These are phyloP conservation scores for Abramis brama DNA, from an alignment of 2,113 vertebrate species.

Conservation along the genomic window DNA sequence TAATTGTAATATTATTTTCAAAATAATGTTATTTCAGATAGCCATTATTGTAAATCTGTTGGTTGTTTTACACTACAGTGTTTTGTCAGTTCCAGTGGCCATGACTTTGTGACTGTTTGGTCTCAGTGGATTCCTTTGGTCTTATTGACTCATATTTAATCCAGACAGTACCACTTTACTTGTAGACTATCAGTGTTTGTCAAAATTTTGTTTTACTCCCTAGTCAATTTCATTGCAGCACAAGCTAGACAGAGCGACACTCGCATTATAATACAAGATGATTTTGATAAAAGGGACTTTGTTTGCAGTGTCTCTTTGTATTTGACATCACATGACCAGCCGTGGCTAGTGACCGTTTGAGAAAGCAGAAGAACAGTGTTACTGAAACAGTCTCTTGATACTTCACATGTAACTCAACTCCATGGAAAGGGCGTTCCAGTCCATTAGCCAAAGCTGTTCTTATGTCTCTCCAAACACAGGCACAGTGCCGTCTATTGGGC, in stretches of 20 bases:
- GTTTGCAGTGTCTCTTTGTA: background rate
- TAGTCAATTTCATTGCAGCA: background rate
- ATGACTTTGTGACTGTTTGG: background rate
- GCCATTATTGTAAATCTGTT: background rate
- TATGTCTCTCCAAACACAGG: background rate
- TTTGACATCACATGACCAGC: background rate
- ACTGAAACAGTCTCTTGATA: conserved; percentile 21
- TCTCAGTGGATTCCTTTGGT: background rate
- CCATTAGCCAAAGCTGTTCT: conserved; percentile 14
- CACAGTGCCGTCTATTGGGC: background rate
- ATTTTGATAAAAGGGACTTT: conserved; percentile 5
- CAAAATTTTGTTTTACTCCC: background rate
- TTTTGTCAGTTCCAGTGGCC: background rate
- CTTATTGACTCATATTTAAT: background rate
- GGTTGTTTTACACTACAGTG: background rate
- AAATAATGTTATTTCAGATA: background rate
- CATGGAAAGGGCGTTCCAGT: background rate
- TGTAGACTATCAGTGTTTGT: background rate
- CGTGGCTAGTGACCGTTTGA: background rate
- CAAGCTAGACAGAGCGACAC: background rate
- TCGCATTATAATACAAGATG: background rate
- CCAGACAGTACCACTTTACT: background rate
- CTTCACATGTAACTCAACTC: conserved; percentile 26
- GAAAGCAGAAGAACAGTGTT: background rate
- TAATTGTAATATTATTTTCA: background rate